Evolutionary conservation across 23 tunicate species (phyloP), one percentile per base, ranked within the genome.

Genomic region (Halocynthia aurantium): DNA sequence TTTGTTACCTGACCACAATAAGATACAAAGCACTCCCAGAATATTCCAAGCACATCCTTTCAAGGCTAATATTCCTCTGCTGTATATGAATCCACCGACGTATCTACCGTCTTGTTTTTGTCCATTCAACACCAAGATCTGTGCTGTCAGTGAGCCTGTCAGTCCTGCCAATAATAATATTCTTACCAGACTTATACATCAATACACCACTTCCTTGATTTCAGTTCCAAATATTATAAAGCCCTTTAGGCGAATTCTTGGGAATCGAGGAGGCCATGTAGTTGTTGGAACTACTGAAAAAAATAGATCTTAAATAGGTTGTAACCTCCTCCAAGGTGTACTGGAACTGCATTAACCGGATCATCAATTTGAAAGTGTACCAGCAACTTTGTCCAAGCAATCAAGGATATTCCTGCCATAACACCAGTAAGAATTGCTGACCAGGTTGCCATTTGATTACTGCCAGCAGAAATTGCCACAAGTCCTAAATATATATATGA

Each of bases 381-480:
- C 56, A 89, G 61, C n/a, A 80, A 19, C 52, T 77, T 56, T n/a
- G 76, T 80, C 82, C 81, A 64, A 6, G 70, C 60, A 9, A 84
- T 76, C 83, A 84, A 77, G 21, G 85, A 22, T 6, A 81, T 7
- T 7, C 85, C 96, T 57, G 91, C 87, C 10, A 85, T 63, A 6
- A 60, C 68, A 6, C 99, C 99, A 21, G 88, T 53, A 31, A 91
- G 68, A 31, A 95, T 65, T 10, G 99, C 99, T 17, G 82, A 77
- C 90, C 99, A 91, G 10, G 89, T 86, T 10, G 75, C 60, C 22
- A 81, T 20, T 70, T 84, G 87, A 56, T 85, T 81, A 77, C 96
- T 81, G 6, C 91, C 81, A 7, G 99, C 99, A 57, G 91, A 85
- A 65, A 80, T 55, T 5, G 99, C 77, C 40, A 95, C 99, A 96